Evolutionary conservation across 64 coral and sea anemone species (phyloP), one percentile per base, ranked within the genome.

Genomic region (Astreopora myriophthalma): DNA sequence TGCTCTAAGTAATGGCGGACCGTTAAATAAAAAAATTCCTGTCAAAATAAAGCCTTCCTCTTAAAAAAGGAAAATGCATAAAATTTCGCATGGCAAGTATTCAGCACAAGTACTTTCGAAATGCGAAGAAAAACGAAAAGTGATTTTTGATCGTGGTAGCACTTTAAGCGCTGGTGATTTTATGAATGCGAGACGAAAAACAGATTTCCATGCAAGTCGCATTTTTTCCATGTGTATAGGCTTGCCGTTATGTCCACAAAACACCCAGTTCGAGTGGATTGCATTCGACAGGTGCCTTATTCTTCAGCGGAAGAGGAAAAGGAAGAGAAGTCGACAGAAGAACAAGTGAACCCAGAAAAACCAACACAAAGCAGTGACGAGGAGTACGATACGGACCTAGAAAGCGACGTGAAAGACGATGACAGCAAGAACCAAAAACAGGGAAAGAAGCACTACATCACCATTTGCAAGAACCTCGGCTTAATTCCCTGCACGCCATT

Each of bases 321-420:
- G 42, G 76, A 57, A 52, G 30, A 2, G 6, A 31, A 85, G 12
- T 4, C 12, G 13, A 61, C 71, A 16, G 94, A 92, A 6, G 24
- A 58, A 46, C 42, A 29, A 29, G 31, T 87, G 71, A 27, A 65
- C 4, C 69, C 20, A 20, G 90, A 89, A 72, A 58, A 74, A 27
- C 22, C 2, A 37, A 28, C 23, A 22, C 74, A 31, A n/a, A 86
- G 79, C 42, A 96, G 96, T 42, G 89, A 86, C 32, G 87, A 87
- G 16, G 96, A 99, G 25, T 99, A 99, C 29, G 94, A 99, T 40
- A 99, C 96, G 2, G 96, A 96, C 42, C 69, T 99, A 7, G 96
- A 99, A 37, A 68, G 37, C 6, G 91, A 94, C 9, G 77, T 94
- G 25, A 30, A 71, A 38, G 34, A 81, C 22, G 82, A 86, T 16